Evolutionary conservation across 2,797 vertebrate species (phyloP).

Genomic region (Lates japonicus): DNA sequence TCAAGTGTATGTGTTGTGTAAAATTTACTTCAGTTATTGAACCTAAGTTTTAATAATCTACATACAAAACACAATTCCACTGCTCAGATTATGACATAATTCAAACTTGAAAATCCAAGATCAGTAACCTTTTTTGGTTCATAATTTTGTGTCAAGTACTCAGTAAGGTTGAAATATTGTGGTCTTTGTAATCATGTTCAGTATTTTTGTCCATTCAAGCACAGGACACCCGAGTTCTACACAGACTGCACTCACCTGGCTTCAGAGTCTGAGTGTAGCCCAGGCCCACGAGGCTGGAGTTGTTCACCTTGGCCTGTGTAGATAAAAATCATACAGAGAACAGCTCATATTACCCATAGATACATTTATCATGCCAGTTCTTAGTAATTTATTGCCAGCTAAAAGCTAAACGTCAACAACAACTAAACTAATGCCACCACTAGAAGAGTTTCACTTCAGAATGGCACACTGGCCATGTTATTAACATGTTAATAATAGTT

Average conservation of each 20-base stretch:
- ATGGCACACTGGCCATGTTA: background rate
- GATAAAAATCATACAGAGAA: background rate
- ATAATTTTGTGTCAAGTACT: background rate
- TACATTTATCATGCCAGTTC: background rate
- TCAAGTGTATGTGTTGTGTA: background rate
- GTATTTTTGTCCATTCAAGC: background rate
- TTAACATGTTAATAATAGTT: background rate
- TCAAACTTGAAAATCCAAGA: background rate
- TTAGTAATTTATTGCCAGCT: background rate
- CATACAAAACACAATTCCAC: background rate
- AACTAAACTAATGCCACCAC: background rate
- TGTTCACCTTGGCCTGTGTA: slow-evolving; percentile 97
- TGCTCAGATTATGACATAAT: background rate
- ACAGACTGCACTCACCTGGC: slow-evolving; percentile 88
- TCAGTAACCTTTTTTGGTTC: background rate
- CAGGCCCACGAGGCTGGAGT: slow-evolving; percentile 97
- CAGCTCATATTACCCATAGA: background rate
- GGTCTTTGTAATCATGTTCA: background rate
- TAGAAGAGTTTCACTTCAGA: slow-evolving; percentile 8
- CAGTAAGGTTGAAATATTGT: background rate
- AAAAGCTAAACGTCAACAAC: background rate
- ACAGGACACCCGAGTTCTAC: fast-evolving
- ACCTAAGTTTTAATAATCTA: background rate
- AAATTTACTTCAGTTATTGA: background rate
- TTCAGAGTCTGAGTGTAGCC: slow-evolving; percentile 98